Evolutionary conservation across 2,113 vertebrate genomes (phyloP).

Genomic region (Lepus timidus): DNA sequence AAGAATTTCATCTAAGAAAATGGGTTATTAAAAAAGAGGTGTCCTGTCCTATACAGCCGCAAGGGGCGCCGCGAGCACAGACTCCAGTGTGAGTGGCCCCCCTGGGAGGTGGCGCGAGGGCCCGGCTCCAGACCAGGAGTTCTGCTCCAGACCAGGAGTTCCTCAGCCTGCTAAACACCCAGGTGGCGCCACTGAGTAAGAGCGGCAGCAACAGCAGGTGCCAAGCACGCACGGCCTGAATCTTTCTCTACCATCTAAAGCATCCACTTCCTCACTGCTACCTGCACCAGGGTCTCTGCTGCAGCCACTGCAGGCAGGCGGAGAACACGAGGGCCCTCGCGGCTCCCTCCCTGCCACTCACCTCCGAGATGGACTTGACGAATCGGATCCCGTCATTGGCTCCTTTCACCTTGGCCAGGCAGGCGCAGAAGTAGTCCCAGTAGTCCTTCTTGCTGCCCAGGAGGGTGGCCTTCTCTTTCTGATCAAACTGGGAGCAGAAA

Average conservation of each 20-base stretch:
- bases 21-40: neutral
- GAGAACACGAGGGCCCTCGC: neutral
- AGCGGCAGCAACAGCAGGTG: neutral
- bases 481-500: slow-evolving; percentile 92
- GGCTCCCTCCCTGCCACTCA: slow-evolving; percentile 76
- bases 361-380: slow-evolving; percentile 97
- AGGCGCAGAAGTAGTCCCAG: slow-evolving; percentile 99
- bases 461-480: slow-evolving; percentile 96
- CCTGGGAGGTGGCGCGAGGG: neutral
- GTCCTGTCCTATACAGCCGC: neutral
- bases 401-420: slow-evolving; percentile 96
- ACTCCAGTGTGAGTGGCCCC: neutral
- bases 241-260: neutral
- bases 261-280: neutral
- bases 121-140: accelerated
- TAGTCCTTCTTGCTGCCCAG: slow-evolving; percentile 96
- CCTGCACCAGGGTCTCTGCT: neutral
- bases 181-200: neutral
- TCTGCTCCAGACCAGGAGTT: accelerated
- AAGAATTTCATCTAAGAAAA: neutral
- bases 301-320: neutral
- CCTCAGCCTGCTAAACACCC: neutral
- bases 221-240: neutral
- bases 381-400: slow-evolving; percentile 98
- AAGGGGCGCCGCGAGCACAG: neutral